Conservation (phyloP, 2,113 vertebrate genomes). For the Rhombomys opimus region DNA sequence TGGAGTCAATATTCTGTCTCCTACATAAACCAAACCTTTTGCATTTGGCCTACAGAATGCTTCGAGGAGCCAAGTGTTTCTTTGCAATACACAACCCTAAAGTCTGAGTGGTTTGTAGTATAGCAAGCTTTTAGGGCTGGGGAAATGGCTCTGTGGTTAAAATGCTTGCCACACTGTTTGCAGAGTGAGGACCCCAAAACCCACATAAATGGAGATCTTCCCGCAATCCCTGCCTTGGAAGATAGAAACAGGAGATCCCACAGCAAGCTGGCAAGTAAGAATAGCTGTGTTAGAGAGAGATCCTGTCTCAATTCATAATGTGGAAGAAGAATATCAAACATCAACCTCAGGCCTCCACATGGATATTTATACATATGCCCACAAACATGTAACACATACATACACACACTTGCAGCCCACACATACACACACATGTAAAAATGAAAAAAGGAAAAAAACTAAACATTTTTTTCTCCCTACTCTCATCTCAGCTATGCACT, state of each 20-base stretch:
- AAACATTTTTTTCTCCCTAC: not conserved
- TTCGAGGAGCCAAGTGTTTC: not conserved
- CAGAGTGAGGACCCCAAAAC: not conserved
- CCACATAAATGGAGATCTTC: not conserved
- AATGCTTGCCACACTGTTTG: not conserved
- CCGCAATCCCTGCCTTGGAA: not conserved
- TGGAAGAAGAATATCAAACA: not conserved
- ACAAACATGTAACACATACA: not conserved
- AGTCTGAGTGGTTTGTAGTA: not conserved
- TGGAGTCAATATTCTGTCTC: not conserved
- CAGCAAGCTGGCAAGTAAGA: not conserved
- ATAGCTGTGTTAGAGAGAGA: not conserved
- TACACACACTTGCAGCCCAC: not conserved
- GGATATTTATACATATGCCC: not conserved
- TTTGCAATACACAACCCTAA: not conserved
- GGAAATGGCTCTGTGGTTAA: not conserved
- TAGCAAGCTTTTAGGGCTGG: not conserved
- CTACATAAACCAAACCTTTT: not conserved
- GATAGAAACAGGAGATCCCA: not conserved
- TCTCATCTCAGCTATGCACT: not conserved
- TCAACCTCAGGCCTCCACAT: not conserved
- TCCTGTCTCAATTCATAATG: not conserved
- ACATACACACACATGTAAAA: not conserved
- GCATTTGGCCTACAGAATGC: not conserved
- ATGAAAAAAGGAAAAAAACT: not conserved